These are phyloP conservation scores for Eubasilissa regina DNA, from an alignment of 1,140 invertebrate species.

Conservation along the genomic window DNA sequence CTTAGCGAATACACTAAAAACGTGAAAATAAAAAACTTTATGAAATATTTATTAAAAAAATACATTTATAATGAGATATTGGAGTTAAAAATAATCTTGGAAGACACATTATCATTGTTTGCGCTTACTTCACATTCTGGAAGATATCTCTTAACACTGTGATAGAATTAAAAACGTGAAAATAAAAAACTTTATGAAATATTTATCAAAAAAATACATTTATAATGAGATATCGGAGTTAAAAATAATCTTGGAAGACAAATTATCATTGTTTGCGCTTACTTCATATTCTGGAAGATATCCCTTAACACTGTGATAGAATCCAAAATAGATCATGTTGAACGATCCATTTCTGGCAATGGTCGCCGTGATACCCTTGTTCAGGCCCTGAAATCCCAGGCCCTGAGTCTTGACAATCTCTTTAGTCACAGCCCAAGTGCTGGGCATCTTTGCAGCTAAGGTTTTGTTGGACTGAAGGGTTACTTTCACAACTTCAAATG, in stretches of 20 bases:
- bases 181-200: too few species aligned
- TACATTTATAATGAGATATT: too few species aligned
- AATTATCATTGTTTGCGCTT: conserved; percentile 51
- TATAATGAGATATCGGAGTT: too few species aligned
- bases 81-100: too few species aligned
- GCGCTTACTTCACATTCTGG: conserved; percentile 77
- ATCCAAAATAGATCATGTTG: conserved; percentile 95
- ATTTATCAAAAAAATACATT: too few species aligned
- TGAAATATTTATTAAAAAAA: too few species aligned
- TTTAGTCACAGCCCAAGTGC: conserved; percentile 84
- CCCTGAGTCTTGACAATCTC: conserved; percentile 84
- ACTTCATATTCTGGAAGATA: conserved; percentile 80
- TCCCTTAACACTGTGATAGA: conserved; percentile 92
- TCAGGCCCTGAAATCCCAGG: conserved; percentile 84
- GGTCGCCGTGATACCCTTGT: conserved; percentile 92
- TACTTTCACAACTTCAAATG: conserved; percentile 96
- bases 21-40: too few species aligned
- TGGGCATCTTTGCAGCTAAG: conserved; percentile 74
- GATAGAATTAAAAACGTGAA: too few species aligned
- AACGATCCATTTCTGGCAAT: conserved; percentile 90
- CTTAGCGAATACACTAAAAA: too few species aligned
- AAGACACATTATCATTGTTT: neutral
- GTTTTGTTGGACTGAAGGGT: conserved; percentile 82
- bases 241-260: too few species aligned
- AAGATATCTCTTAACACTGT: conserved; percentile 87